phyloP scores from a whole-genome alignment of 2,113 vertebrate genomes.

The Halcyon senegalensis region DNA sequence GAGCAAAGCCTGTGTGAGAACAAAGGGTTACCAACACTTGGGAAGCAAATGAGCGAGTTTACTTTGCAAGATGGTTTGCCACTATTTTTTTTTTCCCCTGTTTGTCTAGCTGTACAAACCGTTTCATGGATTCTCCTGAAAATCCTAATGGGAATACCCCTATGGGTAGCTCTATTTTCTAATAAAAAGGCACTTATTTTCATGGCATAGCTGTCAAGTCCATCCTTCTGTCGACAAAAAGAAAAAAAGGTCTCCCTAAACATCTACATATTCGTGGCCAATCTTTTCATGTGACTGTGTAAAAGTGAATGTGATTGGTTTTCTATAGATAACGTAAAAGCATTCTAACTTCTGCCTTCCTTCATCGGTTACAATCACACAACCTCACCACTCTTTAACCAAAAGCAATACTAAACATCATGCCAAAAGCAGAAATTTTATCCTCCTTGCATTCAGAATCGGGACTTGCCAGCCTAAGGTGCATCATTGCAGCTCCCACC shows the following conservation, averaged over 20 bases:
- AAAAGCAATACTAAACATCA: conserved; percentile 26
- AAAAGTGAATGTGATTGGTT: fast-evolving
- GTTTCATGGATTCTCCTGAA: background rate
- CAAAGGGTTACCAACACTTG: background rate
- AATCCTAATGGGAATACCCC: background rate
- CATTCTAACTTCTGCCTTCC: background rate
- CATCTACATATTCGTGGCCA: background rate
- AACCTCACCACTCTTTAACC: background rate
- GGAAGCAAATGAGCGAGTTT: background rate
- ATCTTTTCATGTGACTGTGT: background rate
- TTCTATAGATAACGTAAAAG: background rate
- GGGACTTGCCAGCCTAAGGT: background rate
- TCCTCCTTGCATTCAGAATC: background rate
- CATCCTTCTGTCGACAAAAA: background rate
- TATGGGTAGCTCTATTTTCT: background rate
- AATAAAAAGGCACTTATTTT: background rate
- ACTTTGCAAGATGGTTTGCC: background rate
- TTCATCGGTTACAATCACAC: background rate
- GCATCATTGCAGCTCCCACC: background rate
- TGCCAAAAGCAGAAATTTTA: background rate
- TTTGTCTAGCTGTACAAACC: background rate
- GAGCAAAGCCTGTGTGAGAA: background rate
- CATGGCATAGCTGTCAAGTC: background rate
- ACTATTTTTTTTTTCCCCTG: background rate
- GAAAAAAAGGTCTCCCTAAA: background rate